These are phyloP conservation scores for Drosophila sulfurigaster DNA, from an alignment of 1,140 invertebrate species.

Conservation along the genomic window DNA sequence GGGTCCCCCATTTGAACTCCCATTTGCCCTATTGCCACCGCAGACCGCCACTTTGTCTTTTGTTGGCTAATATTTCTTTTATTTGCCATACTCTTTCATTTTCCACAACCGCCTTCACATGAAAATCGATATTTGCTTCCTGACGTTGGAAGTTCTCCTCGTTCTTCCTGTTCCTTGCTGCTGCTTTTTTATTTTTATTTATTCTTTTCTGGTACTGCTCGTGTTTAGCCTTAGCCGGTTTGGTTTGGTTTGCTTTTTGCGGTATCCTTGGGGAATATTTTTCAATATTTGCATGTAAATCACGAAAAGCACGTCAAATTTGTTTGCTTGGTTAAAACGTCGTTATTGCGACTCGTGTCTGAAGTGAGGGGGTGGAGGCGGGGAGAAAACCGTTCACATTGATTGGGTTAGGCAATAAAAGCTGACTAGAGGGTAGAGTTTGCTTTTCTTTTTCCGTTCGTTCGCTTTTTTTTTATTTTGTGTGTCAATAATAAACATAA, in stretches of 20 bases:
- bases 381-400: constrained; percentile 60
- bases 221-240: constrained; percentile 59
- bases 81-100: constrained; percentile 65
- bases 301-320: constrained; percentile 84
- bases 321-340: constrained; percentile 82
- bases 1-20: constrained; percentile 38
- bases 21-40: constrained; percentile 40
- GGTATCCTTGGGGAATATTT: constrained; percentile 83
- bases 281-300: constrained; percentile 85
- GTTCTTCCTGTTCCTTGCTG: constrained; percentile 34
- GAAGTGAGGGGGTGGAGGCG: not conserved
- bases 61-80: constrained; percentile 81
- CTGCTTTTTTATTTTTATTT: constrained; percentile 27
- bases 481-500: constrained; percentile 82
- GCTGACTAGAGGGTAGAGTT: constrained; percentile 27
- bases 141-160: constrained; percentile 56
- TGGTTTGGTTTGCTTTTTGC: constrained; percentile 77
- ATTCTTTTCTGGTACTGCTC: constrained; percentile 38
- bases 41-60: constrained; percentile 76
- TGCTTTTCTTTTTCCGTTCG: constrained; percentile 26
- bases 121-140: constrained; percentile 78
- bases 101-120: constrained; percentile 50
- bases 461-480: not conserved
- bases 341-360: constrained; percentile 72
- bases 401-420: constrained; percentile 82